Conservation (phyloP, 92 coral and sea anemone genomes). For the Parazoanthus atlanticus region DNA sequence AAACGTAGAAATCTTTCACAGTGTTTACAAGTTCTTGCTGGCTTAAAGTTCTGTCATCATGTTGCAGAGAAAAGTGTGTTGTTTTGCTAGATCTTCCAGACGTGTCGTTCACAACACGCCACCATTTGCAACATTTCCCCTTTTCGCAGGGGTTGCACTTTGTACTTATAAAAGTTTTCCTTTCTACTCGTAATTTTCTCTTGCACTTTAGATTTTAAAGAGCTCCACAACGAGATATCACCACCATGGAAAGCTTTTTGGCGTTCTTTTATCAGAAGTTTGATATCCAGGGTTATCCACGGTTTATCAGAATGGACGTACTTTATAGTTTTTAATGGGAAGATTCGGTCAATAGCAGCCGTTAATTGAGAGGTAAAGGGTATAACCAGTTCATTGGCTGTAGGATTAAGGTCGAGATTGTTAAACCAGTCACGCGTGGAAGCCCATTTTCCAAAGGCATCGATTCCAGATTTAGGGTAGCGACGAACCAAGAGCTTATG, state of each 20-base stretch:
- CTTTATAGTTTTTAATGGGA: constrained; percentile 17
- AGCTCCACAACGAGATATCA: constrained; percentile 10
- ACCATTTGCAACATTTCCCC: constrained; percentile 29
- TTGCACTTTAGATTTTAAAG: constrained; percentile 7
- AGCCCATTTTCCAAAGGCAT: no score
- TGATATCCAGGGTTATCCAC: neutral
- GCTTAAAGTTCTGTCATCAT: constrained; percentile 19
- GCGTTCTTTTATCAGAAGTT: constrained; percentile 10
- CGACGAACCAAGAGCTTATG: no score
- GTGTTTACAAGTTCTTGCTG: constrained; percentile 28
- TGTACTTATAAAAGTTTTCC: constrained; percentile 8
- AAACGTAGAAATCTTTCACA: neutral
- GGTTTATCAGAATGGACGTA: constrained; percentile 22
- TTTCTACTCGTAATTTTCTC: constrained; percentile 18
- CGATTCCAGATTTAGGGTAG: no score
- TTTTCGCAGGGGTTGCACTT: constrained; percentile 26
- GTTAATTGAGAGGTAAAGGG: no score
- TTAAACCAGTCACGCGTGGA: no score
- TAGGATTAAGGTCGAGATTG: no score
- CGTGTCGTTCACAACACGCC: constrained; percentile 33
- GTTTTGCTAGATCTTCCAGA: constrained; percentile 29
- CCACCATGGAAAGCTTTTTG: constrained; percentile 33
- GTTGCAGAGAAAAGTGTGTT: constrained; percentile 12
- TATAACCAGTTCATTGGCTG: no score
- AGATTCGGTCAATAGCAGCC: neutral